Conservation (phyloP, 2,797 vertebrate genomes). For the Coregonus ussuriensis region DNA sequence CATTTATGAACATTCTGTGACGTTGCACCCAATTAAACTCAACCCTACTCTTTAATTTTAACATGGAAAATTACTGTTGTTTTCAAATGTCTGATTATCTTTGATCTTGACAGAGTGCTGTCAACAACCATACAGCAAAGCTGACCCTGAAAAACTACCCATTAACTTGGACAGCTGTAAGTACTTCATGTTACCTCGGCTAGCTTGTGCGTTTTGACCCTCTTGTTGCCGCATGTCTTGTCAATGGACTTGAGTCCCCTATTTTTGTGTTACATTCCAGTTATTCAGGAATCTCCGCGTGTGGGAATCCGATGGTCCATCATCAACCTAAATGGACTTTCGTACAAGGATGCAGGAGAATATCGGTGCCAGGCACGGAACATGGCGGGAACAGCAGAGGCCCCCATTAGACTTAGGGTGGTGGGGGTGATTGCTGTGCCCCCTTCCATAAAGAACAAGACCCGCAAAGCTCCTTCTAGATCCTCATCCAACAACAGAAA, state of each 20-base stretch:
- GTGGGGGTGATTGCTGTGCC: constrained; percentile 72
- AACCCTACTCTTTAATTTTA: constrained; percentile 4
- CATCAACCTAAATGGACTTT: constrained; percentile 87
- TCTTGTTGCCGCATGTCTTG: not conserved
- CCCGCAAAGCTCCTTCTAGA: constrained; percentile 41
- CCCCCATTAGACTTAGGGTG: constrained; percentile 85
- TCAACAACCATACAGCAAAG: constrained; percentile 41
- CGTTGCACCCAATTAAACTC: constrained; percentile 74
- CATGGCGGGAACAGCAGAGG: constrained; percentile 87
- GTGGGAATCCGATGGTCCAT: constrained; percentile 91
- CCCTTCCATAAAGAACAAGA: constrained; percentile 39
- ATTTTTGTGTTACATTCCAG: constrained; percentile 62
- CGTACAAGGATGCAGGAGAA: constrained; percentile 87
- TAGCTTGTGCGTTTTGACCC: not conserved
- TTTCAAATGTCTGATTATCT: constrained; percentile 4
- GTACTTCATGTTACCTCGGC: not conserved
- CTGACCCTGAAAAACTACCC: constrained; percentile 59
- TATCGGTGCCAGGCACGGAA: constrained; percentile 93
- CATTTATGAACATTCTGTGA: not conserved
- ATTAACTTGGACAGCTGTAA: constrained; percentile 67
- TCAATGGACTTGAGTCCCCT: not conserved
- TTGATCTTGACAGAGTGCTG: constrained; percentile 64
- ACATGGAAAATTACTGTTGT: constrained; percentile 3
- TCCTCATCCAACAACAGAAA: constrained; percentile 37
- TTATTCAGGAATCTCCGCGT: constrained; percentile 87